These are phyloP conservation scores for Nematolebias whitei DNA, from an alignment of 2,113 vertebrate genomes.

Conservation along the genomic window DNA sequence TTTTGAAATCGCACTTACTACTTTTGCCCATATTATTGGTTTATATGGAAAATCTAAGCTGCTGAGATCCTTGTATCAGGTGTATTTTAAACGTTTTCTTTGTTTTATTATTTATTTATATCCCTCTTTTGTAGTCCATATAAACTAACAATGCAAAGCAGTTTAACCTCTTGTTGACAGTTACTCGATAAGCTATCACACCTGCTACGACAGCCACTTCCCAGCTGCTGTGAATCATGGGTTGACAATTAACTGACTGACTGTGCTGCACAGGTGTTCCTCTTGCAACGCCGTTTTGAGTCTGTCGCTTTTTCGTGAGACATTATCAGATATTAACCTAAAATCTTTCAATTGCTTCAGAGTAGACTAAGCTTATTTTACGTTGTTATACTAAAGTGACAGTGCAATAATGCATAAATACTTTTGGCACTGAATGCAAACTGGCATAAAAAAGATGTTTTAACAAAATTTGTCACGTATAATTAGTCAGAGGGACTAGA, in stretches of 20 bases:
- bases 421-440: not conserved
- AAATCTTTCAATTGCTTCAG: not conserved
- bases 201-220: constrained; percentile 9
- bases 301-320: not conserved
- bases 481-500: constrained; percentile 20
- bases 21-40: not conserved
- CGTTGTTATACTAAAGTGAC: not conserved
- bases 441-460: not conserved
- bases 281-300: not conserved
- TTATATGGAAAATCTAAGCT: not conserved
- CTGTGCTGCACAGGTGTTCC: constrained; percentile 6
- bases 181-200: constrained; percentile 24
- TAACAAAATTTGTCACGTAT: not conserved
- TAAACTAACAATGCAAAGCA: constrained; percentile 19
- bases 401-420: not conserved
- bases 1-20: constrained; percentile 19
- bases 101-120: constrained; percentile 14
- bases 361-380: not conserved
- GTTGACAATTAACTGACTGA: not conserved
- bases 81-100: not conserved
- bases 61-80: not conserved
- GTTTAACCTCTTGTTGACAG: constrained; percentile 9
- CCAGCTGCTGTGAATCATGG: not conserved
- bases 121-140: constrained; percentile 15
- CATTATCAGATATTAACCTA: too few relatives aligned